Percentiles rank a stretch among this genome's conserved stretches.
These are phyloP conservation scores for Sceloporus tristichus DNA, from an alignment of 2,113 vertebrate genomes.

Conservation along the genomic window DNA sequence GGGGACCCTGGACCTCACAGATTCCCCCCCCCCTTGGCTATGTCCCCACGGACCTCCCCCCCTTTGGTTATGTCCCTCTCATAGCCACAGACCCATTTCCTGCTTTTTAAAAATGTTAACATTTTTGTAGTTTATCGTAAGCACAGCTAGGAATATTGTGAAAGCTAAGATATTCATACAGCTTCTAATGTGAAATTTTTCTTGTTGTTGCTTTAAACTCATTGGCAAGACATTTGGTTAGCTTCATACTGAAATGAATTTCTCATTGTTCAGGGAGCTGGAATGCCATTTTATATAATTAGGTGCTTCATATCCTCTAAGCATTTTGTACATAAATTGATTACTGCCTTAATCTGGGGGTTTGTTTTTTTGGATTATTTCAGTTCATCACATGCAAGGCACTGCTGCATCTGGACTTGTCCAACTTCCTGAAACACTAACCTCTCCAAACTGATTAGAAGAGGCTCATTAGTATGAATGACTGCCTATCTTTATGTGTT, in stretches of 20 bases:
- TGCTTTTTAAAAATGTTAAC: not conserved
- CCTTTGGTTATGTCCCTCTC: too few species aligned
- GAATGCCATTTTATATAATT: conserved; percentile 18
- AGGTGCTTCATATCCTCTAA: not conserved
- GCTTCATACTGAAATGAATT: conserved; percentile 59
- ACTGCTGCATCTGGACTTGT: rapidly evolving
- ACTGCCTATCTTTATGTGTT: not conserved
- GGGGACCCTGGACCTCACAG: too few species aligned
- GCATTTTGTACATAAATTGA: not conserved
- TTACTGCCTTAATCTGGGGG: not conserved
- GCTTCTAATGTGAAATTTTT: too few species aligned
- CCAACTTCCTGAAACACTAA: not conserved
- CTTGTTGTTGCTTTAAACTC: conserved; percentile 33
- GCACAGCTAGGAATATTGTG: not conserved
- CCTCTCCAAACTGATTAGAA: not conserved
- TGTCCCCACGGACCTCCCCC: too few species aligned
- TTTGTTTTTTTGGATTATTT: conserved; percentile 3
- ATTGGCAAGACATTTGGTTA: conserved; percentile 59
- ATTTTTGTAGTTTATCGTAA: not conserved
- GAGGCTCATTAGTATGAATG: not conserved
- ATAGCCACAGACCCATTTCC: not conserved
- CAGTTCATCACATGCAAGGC: not conserved
- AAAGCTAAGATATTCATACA: not conserved
- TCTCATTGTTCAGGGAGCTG: conserved; percentile 34
- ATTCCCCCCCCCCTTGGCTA: too few species aligned